Base-by-base conservation (phyloP, 2,888 invertebrate genomes). In the Drosophila tanythrix region DNA sequence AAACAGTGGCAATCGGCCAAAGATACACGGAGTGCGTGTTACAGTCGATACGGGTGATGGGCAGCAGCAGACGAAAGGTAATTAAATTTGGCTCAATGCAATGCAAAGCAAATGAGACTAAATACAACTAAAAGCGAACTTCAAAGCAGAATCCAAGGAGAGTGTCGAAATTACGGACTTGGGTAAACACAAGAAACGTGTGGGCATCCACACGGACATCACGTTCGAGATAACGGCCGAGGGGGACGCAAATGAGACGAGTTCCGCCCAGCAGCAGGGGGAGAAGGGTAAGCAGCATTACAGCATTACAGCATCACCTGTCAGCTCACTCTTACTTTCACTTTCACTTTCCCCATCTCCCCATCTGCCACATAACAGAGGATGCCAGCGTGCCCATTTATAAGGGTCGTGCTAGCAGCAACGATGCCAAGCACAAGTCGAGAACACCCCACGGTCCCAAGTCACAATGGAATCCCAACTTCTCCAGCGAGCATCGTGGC, bases 141-240 rank as follows among this genome's bases (percentile, higher is more conserved):
- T 60, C 50, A 38, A 74, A 70, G 52, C 66, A 93, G 93, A 93
- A 73, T 91, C 92, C 38, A 93, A 93, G 57, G 93, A 93, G 81
- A 93, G 93, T 79, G 92, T 93, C 8, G 93, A 93, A 90, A 91
- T 93, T 68, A 91, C 92, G 48, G 93, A 93, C 60, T 83, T 84
- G 73, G 91, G 92, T 56, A 93, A 92, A 63, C 92, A 91, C 67
- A 93, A 91, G 83, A 93, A 93, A 81, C 92, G 91, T 57, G 92
- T 93, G 71, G 93, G 93, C 60, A 93, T 93, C 72, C 92, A 93
- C 70, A 93, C 93, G 13, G 93, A 93, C 76, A 93, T 93, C 67
- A 93, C 93, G 70, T 93, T 93, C 70, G 93, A 93, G 74, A 92
- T 93, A 66, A 91, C 92, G 29, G 92, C 92, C 29, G 92, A 91